Percentiles rank a stretch among this genome's conserved stretches.
phyloP scores from a whole-genome alignment of 1,140 invertebrate species.

The Halictus rubicundus region DNA sequence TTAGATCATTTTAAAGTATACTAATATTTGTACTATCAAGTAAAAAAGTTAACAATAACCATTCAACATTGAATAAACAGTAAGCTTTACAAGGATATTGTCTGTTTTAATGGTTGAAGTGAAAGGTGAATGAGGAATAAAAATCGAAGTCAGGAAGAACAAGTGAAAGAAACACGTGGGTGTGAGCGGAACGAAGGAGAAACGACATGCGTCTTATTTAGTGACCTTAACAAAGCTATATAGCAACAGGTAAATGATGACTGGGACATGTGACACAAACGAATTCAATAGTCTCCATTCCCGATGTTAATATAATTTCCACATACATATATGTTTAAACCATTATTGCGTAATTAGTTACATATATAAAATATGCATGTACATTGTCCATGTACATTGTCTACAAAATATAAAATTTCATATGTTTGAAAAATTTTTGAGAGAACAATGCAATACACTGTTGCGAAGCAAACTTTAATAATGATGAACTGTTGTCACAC shows the following conservation, averaged over 20 bases:
- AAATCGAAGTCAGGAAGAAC: conserved; percentile 44
- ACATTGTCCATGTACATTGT: not conserved
- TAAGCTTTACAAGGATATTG: conserved; percentile 73
- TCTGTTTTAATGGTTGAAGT: conserved; percentile 78
- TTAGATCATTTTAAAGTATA: not conserved
- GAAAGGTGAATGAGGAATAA: conserved; percentile 62
- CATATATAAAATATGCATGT: not conserved
- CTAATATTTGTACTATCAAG: no score
- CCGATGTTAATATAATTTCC: conserved; percentile 15
- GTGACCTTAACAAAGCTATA: conserved; percentile 61
- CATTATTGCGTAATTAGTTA: not conserved
- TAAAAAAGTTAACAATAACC: conserved; percentile 25
- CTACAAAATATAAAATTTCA: not conserved
- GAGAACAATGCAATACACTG: not conserved
- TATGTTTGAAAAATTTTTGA: no score
- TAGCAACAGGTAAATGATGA: conserved; percentile 56
- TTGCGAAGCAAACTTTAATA: not conserved
- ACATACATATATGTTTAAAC: not conserved
- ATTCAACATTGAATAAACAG: conserved; percentile 70
- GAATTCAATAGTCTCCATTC: conserved; percentile 26
- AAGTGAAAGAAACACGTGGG: conserved; percentile 27
- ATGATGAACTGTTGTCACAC: conserved; percentile 46
- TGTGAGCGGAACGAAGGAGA: conserved; percentile 23
- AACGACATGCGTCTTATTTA: conserved; percentile 66
- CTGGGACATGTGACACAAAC: conserved; percentile 59